phyloP scores from a whole-genome alignment of 2,888 invertebrate species.

The Drosophila mettleri region DNA sequence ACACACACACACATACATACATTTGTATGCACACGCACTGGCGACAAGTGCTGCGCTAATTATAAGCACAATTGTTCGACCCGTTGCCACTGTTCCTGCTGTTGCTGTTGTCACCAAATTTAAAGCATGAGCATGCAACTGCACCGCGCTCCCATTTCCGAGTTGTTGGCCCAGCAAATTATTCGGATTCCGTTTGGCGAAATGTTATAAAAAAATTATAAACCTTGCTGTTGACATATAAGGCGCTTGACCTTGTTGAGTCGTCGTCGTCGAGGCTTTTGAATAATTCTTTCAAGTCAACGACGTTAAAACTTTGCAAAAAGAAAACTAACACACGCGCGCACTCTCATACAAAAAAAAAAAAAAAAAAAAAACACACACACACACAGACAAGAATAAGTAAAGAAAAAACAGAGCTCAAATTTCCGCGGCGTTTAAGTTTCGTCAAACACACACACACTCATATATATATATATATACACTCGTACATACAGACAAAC shows the following conservation, averaged over 20 bases:
- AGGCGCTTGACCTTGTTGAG: conserved; percentile 77
- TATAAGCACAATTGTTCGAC: conserved; percentile 62
- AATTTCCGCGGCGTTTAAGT: conserved; percentile 69
- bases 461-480: conserved; percentile 5
- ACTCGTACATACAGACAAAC: conserved; percentile 1
- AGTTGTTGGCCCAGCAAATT: conserved; percentile 33
- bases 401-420: conserved; percentile 63
- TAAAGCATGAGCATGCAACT: conserved; percentile 50
- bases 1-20: neutral
- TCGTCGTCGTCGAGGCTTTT: conserved; percentile 59
- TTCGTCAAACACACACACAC: conserved; percentile 46
- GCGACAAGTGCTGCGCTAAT: conserved; percentile 65
- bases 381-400: conserved; percentile 34
- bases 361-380: too few species aligned
- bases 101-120: conserved; percentile 59
- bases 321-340: conserved; percentile 61
- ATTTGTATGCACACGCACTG: conserved; percentile 5
- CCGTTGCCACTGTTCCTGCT: conserved; percentile 18
- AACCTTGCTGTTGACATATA: conserved; percentile 66
- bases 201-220: conserved; percentile 62
- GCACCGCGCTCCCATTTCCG: conserved; percentile 63
- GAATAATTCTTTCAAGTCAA: conserved; percentile 73
- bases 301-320: conserved; percentile 64
- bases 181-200: conserved; percentile 46
- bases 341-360: conserved; percentile 33